phyloP scores from a whole-genome alignment of 2,797 vertebrate species.

The Spheniscus humboldti region DNA sequence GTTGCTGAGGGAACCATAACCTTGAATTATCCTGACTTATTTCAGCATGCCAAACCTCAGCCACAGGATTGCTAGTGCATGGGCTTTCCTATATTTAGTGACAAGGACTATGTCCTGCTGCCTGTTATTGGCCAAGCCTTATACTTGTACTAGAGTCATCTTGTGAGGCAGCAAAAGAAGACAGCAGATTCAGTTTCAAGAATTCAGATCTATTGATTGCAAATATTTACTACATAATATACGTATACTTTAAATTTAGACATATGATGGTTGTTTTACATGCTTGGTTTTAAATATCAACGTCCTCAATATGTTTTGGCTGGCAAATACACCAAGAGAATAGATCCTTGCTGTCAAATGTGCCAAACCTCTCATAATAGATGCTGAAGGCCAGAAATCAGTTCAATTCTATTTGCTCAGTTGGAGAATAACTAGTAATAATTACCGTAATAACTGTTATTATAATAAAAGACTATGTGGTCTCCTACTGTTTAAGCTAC shows the following conservation, averaged over 20 bases:
- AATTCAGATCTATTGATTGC: not conserved
- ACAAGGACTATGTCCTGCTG: not conserved
- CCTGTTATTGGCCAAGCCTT: not conserved
- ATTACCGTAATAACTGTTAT: not conserved
- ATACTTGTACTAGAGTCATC: not conserved
- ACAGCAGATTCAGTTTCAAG: not conserved
- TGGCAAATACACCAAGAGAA: not conserved
- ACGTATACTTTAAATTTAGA: not conserved
- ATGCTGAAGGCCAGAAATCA: not conserved
- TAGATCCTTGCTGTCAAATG: not conserved
- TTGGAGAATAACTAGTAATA: not conserved
- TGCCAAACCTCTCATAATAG: not conserved
- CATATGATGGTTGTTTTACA: not conserved
- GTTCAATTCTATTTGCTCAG: not conserved
- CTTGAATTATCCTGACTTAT: constrained; percentile 29
- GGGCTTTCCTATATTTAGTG: not conserved
- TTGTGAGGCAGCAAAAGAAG: not conserved
- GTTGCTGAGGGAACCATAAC: constrained; percentile 13
- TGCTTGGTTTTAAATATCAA: not conserved
- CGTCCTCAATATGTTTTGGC: not conserved
- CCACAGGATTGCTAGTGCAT: not conserved
- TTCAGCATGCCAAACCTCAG: not conserved
- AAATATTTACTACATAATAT: not conserved
- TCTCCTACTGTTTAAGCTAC: not conserved
- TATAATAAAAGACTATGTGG: not conserved